phyloP scores from a whole-genome alignment of 2,888 invertebrate species.

The Stramonita haemastoma region DNA sequence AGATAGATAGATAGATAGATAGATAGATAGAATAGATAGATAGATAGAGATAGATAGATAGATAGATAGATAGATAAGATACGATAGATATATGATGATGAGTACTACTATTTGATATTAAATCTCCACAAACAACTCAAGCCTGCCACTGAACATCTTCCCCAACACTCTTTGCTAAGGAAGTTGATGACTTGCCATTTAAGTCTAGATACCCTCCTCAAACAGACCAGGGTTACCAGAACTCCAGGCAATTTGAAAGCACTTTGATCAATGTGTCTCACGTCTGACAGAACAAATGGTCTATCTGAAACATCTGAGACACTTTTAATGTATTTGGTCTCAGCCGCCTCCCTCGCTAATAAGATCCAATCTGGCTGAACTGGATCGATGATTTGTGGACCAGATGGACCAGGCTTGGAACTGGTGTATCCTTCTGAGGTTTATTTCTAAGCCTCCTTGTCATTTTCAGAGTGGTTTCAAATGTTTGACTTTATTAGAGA shows the following conservation, averaged over 20 bases:
- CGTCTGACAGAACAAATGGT: background rate
- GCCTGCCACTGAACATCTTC: no score
- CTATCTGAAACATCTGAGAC: background rate
- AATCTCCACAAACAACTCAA: no score
- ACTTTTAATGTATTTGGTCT: constrained; percentile 18
- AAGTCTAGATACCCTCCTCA: background rate
- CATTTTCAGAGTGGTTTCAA: background rate
- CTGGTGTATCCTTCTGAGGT: no score
- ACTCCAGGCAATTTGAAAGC: background rate
- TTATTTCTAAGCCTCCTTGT: no score
- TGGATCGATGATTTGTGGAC: background rate
- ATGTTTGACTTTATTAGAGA: background rate
- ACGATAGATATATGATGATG: no score
- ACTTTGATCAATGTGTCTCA: background rate
- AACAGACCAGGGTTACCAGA: background rate
- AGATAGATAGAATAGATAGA: background rate
- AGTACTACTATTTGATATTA: no score
- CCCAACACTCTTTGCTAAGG: no score
- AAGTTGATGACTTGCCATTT: background rate
- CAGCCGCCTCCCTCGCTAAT: background rate
- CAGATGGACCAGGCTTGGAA: background rate
- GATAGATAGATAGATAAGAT: background rate
- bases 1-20: background rate
- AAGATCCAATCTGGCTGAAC: constrained; percentile 7
- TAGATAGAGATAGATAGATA: background rate